A percentile compares a stretch with the other conserved stretches of the same genome.
Evolutionary conservation across 1,140 invertebrate genomes (phyloP).

Genomic region (Tetramorium alpestre): DNA sequence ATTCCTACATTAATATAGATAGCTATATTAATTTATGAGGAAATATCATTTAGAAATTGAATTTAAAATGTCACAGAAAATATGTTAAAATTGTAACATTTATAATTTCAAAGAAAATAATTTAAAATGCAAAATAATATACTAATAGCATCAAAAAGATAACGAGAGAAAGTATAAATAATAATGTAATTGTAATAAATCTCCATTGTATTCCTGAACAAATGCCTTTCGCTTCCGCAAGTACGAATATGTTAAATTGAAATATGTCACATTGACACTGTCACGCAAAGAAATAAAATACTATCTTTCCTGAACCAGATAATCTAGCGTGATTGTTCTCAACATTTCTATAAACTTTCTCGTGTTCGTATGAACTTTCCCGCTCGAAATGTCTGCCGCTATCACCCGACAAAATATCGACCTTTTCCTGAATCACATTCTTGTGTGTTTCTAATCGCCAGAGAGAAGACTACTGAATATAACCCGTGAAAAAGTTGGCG

Average conservation of each 20-base stretch:
- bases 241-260: not conserved
- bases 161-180: not conserved
- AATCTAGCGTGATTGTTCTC: not conserved
- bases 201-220: not conserved
- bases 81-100: not conserved
- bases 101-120: not conserved
- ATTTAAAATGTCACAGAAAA: not conserved
- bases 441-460: not conserved
- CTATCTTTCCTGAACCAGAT: not conserved
- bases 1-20: not conserved
- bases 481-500: not conserved
- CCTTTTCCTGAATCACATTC: not conserved
- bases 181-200: not conserved
- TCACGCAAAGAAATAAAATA: not conserved
- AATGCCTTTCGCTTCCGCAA: not conserved
- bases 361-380: slow-evolving; percentile 25
- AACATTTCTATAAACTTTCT: not conserved
- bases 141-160: not conserved
- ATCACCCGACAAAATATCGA: slow-evolving; percentile 16
- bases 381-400: not conserved
- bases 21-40: not conserved
- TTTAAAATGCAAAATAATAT: not conserved
- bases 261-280: not conserved
- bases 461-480: not conserved
- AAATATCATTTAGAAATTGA: not conserved